Evolutionary conservation across 2,113 vertebrate species (phyloP), one percentile per base, ranked within the genome.

Genomic region (Peucedramus taeniatus): DNA sequence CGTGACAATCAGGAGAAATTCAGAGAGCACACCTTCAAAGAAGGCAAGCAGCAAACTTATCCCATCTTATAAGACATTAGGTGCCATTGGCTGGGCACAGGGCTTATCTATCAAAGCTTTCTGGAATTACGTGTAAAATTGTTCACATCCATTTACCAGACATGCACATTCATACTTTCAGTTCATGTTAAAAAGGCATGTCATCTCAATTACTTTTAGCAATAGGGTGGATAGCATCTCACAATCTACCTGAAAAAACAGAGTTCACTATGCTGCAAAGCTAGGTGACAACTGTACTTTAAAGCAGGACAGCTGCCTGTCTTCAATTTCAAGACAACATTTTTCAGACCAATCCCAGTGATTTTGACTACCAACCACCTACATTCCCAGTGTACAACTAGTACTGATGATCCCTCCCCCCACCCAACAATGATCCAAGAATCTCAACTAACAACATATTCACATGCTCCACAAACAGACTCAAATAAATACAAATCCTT

Each of bases 401-500:
- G 35, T 7, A 47, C 61, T 74, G 49, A 23, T 9, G 27, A 63
- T 20, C 50, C 89, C 90, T 64, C 42, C 92, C 70, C 24, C 71
- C 90, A 69, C 95, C 95, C 93, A 86, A 76, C 57, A 86, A 3
- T 4, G 20, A 92, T 66, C 47, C 90, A 60, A 72, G 80, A 39
- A 54, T 45, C 89, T 96, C 83, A 89, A 92, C 71, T 88, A 96
- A 90, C 49, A 87, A 96, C 35, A 91, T 15, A 89, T 49, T 89
- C 60, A 94, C 86, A 82, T 23, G 81, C 68, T 91, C 87, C 75
- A 76, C 57, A 70, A 91, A 90, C 8, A 81, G 61, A 89, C 49
- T 84, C 85, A 97, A 91, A 91, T 87, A 96, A 92, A 92, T 79
- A 95, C 45, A 86, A 81, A 95, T 49, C 22, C 44, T 90, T 82